phyloP scores from a whole-genome alignment of 2,113 vertebrate genomes.

The Phainopepla nitens region DNA sequence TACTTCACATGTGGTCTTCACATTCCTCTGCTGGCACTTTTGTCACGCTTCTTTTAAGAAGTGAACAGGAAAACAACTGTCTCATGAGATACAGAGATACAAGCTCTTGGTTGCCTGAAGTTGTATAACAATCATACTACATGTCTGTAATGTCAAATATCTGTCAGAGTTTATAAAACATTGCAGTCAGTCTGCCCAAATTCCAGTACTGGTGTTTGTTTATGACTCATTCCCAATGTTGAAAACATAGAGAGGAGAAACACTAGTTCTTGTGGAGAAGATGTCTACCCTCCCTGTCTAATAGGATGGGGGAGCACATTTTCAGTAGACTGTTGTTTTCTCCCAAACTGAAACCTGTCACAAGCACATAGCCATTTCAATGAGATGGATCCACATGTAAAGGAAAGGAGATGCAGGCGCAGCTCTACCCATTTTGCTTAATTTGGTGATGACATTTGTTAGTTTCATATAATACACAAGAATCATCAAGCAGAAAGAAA shows the following conservation, averaged over 20 bases:
- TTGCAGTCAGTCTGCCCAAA: background rate
- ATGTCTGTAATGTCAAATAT: background rate
- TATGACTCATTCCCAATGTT: background rate
- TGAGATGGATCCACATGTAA: background rate
- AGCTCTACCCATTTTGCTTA: background rate
- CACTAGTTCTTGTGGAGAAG: background rate
- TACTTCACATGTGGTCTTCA: background rate
- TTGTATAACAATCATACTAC: background rate
- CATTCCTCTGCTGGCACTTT: background rate
- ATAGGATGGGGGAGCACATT: background rate
- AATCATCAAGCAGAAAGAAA: background rate
- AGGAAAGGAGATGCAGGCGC: background rate
- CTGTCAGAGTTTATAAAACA: background rate
- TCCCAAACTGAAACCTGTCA: background rate
- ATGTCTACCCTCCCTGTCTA: background rate
- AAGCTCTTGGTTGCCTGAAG: background rate
- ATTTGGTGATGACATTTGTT: background rate
- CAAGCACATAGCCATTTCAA: background rate
- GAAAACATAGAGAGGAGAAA: background rate
- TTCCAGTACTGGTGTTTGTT: background rate
- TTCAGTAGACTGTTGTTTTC: background rate
- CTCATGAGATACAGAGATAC: background rate
- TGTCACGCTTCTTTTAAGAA: background rate
- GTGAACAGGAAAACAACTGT: background rate
- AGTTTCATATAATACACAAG: background rate